phyloP scores from a whole-genome alignment of 2,888 invertebrate genomes.

The Scaptomyza cyrtandrae region DNA sequence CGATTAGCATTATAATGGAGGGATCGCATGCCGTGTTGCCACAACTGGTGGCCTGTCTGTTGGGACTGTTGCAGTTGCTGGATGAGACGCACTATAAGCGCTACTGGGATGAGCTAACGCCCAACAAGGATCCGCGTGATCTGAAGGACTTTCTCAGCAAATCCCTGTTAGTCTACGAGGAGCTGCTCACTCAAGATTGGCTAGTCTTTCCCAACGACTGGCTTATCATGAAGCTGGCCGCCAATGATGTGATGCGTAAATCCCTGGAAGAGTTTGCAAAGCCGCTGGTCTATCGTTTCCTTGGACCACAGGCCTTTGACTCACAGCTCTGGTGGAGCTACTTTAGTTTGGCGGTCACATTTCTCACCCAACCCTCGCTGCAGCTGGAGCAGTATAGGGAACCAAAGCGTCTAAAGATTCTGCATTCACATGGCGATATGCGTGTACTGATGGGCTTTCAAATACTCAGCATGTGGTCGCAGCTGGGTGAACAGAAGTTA shows the following conservation, averaged over 20 bases:
- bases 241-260: conserved; percentile 93
- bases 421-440: conserved; percentile 94
- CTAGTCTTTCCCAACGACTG: conserved; percentile 92
- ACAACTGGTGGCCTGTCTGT: conserved; percentile 93
- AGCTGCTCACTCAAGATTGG: conserved; percentile 84
- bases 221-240: conserved; percentile 94
- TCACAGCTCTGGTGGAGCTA: conserved; percentile 91
- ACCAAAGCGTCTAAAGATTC: conserved; percentile 90
- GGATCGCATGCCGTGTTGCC: conserved; percentile 89
- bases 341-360: conserved; percentile 92
- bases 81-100: conserved; percentile 95
- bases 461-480: conserved; percentile 95
- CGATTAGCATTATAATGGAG: conserved; percentile 92
- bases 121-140: conserved; percentile 89
- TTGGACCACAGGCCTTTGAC: conserved; percentile 91
- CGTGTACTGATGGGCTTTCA: conserved; percentile 96
- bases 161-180: conserved; percentile 88
- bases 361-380: conserved; percentile 91
- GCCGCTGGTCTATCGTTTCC: conserved; percentile 92
- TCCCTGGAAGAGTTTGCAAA: conserved; percentile 95
- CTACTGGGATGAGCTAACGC: conserved; percentile 92
- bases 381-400: conserved; percentile 93
- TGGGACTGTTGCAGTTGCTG: conserved; percentile 93
- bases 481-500: conserved; percentile 93
- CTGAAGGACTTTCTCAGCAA: conserved; percentile 94